These are phyloP conservation scores for Sciurus carolinensis DNA, from an alignment of 2,797 vertebrate species.

Conservation along the genomic window DNA sequence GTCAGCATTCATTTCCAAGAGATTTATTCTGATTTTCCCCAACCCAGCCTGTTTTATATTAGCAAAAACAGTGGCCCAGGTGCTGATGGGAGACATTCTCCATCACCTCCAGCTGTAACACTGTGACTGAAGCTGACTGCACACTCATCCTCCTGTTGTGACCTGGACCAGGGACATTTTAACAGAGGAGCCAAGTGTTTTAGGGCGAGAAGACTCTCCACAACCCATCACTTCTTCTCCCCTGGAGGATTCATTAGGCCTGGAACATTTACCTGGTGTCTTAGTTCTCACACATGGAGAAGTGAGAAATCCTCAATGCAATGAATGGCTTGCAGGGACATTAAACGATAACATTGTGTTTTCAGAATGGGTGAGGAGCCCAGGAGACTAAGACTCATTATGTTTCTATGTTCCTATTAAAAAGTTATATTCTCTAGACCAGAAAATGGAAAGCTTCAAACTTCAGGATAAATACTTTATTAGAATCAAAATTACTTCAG, in stretches of 20 bases:
- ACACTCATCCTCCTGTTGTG: background rate
- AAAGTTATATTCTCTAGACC: slow-evolving; percentile 77
- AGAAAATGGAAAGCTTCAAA: slow-evolving; percentile 78
- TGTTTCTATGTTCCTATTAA: slow-evolving; percentile 77
- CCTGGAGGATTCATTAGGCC: background rate
- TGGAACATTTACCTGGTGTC: background rate
- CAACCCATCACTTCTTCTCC: background rate
- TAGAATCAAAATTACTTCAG: slow-evolving; percentile 79
- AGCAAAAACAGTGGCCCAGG: background rate
- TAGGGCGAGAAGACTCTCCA: background rate
- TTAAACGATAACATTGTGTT: slow-evolving; percentile 72
- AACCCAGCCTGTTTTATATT: background rate
- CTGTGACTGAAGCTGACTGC: background rate
- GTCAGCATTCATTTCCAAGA: background rate
- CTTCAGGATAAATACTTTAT: slow-evolving; percentile 82
- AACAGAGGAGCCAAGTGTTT: background rate
- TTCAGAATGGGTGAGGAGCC: slow-evolving; percentile 56
- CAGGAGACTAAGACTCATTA: slow-evolving; percentile 72
- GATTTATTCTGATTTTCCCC: background rate
- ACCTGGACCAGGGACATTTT: background rate
- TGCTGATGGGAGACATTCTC: background rate
- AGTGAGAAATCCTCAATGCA: slow-evolving; percentile 27
- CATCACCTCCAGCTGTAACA: background rate
- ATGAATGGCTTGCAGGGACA: slow-evolving; percentile 43
- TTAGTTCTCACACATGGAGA: background rate